phyloP scores from a whole-genome alignment of 2,797 vertebrate species.

The Adrianichthys oophorus region DNA sequence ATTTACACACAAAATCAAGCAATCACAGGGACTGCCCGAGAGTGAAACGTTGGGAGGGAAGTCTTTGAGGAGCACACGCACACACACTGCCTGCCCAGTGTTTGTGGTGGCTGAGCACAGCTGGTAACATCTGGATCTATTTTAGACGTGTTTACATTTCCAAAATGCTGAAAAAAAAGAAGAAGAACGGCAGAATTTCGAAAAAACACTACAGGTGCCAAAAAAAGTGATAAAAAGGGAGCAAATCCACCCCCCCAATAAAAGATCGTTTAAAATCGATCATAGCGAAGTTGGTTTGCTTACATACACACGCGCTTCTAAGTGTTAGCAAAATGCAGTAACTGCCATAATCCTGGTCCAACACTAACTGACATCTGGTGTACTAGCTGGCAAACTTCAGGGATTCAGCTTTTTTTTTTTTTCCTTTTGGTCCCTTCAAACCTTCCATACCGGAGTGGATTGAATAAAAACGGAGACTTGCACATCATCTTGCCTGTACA shows the following conservation, averaged over 20 bases:
- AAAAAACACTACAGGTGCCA: constrained; percentile 81
- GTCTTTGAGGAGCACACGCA: constrained; percentile 41
- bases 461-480: constrained; percentile 49
- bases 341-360: constrained; percentile 68
- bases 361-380: constrained; percentile 74
- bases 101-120: constrained; percentile 76
- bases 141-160: constrained; percentile 84
- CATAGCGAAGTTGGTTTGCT: constrained; percentile 47
- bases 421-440: constrained; percentile 48
- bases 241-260: constrained; percentile 57
- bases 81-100: constrained; percentile 61
- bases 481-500: constrained; percentile 39
- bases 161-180: constrained; percentile 78
- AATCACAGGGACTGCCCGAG: constrained; percentile 61
- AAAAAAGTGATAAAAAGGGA: constrained; percentile 72
- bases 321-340: constrained; percentile 64
- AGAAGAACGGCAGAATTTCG: constrained; percentile 60
- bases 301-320: constrained; percentile 44
- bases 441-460: constrained; percentile 48
- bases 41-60: constrained; percentile 51
- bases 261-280: constrained; percentile 77
- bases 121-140: constrained; percentile 86
- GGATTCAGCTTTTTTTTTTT: constrained; percentile 39
- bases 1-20: constrained; percentile 56
- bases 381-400: constrained; percentile 63